These are phyloP conservation scores for Eupithecia centaureata DNA, from an alignment of 2,888 invertebrate genomes.

Conservation along the genomic window DNA sequence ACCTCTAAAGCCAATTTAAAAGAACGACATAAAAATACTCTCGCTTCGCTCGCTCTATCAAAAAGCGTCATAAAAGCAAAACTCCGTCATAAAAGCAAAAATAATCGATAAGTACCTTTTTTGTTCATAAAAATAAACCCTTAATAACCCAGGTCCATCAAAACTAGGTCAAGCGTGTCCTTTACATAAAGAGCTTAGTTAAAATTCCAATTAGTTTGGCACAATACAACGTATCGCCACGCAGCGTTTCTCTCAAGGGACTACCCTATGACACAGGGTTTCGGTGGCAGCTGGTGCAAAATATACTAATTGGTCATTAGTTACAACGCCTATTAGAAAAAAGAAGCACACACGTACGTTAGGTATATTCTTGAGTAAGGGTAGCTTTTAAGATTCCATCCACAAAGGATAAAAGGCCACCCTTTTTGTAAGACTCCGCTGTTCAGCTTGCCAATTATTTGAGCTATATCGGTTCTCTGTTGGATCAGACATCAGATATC, in stretches of 20 bases:
- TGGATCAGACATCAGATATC: no score
- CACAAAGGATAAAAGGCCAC: no score
- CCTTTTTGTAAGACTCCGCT: no score
- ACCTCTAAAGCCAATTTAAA: no score
- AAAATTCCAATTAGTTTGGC: slow-evolving; percentile 36
- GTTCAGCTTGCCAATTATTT: no score
- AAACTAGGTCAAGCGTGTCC: slow-evolving; percentile 26
- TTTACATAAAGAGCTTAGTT: slow-evolving; percentile 29
- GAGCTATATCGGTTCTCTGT: no score
- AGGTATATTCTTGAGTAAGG: no score
- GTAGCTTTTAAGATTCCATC: no score
- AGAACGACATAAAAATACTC: no score
- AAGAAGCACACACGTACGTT: no score
- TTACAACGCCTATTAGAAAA: no score
- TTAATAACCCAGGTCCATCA: slow-evolving; percentile 6
- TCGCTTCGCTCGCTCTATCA: background rate
- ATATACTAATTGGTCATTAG: no score
- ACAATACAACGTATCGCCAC: slow-evolving; percentile 28
- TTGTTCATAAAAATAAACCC: background rate
- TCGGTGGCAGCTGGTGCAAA: slow-evolving; percentile 1
- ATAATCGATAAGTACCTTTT: background rate
- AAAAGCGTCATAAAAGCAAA: background rate
- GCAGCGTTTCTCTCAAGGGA: slow-evolving; percentile 32
- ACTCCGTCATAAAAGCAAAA: background rate
- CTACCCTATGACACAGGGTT: slow-evolving; percentile 25